These are phyloP conservation scores for Eptesicus fuscus DNA, from an alignment of 2,113 vertebrate genomes.

Conservation along the genomic window DNA sequence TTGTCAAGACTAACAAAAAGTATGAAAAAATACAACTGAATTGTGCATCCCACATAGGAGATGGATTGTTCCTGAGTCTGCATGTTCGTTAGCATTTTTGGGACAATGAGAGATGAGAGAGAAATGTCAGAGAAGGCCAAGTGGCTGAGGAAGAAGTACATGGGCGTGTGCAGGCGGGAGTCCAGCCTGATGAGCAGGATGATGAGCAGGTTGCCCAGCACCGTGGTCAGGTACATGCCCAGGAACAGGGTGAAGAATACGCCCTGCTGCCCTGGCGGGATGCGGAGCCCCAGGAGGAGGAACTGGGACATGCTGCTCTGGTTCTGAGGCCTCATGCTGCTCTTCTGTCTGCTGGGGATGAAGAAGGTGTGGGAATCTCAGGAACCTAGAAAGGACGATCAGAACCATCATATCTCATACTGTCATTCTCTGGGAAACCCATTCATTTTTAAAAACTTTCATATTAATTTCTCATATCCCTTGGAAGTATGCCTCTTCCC, in stretches of 20 bases:
- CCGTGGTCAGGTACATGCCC: too few relatives aligned
- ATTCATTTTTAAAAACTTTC: background rate
- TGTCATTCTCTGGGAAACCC: background rate
- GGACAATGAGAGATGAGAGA: slow-evolving; percentile 25
- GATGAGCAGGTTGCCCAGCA: too few relatives aligned
- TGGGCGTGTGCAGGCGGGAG: too few relatives aligned
- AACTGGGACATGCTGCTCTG: background rate
- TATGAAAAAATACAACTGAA: slow-evolving; percentile 55
- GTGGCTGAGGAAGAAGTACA: too few relatives aligned
- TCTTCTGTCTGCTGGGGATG: too few relatives aligned
- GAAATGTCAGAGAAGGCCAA: slow-evolving; percentile 27
- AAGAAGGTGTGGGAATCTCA: background rate
- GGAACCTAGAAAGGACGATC: background rate
- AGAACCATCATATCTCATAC: background rate
- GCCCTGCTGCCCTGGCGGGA: background rate
- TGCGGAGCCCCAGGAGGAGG: slow-evolving; percentile 53
- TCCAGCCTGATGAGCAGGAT: too few relatives aligned
- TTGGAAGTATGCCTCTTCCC: background rate
- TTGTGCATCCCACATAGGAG: slow-evolving; percentile 40
- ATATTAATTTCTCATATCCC: background rate
- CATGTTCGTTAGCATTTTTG: slow-evolving; percentile 31
- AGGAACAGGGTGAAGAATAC: too few relatives aligned
- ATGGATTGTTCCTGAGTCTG: background rate
- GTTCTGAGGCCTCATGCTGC: background rate
- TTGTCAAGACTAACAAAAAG: slow-evolving; percentile 50